Evolutionary conservation across 2,888 invertebrate genomes (phyloP).

Genomic region (Galerucella pusilla): DNA sequence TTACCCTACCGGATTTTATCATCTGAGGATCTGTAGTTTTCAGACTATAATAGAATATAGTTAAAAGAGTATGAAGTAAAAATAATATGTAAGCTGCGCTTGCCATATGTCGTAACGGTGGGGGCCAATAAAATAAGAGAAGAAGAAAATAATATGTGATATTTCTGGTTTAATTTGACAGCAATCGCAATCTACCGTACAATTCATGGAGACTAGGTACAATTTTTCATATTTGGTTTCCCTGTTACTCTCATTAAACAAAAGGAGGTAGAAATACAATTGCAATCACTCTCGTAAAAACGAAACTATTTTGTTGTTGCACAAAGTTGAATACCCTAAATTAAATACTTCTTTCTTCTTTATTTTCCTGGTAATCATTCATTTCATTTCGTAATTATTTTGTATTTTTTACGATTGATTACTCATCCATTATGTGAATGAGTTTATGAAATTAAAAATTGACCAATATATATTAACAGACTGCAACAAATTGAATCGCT

Average conservation of each 20-base stretch:
- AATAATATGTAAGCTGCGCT: no score
- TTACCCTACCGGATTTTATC: no score
- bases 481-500: not conserved
- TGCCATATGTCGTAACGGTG: no score
- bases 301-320: conserved; percentile 15
- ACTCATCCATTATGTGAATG: conserved; percentile 31
- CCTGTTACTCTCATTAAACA: no score
- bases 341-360: no score
- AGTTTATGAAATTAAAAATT: conserved; percentile 7
- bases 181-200: no score
- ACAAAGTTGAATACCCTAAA: conserved; percentile 31
- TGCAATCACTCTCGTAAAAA: not conserved
- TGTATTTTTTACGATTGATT: conserved; percentile 19
- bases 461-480: conserved; percentile 7
- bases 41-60: no score
- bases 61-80: no score
- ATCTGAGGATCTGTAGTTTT: no score
- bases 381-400: conserved; percentile 13
- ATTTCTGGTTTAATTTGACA: no score
- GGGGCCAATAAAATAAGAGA: not conserved
- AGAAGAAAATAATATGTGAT: not conserved
- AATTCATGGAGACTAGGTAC: no score
- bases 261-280: not conserved
- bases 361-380: not conserved
- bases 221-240: no score